Evolutionary conservation across 1,140 invertebrate species (phyloP).

Genomic region (Sogatella furcifera): DNA sequence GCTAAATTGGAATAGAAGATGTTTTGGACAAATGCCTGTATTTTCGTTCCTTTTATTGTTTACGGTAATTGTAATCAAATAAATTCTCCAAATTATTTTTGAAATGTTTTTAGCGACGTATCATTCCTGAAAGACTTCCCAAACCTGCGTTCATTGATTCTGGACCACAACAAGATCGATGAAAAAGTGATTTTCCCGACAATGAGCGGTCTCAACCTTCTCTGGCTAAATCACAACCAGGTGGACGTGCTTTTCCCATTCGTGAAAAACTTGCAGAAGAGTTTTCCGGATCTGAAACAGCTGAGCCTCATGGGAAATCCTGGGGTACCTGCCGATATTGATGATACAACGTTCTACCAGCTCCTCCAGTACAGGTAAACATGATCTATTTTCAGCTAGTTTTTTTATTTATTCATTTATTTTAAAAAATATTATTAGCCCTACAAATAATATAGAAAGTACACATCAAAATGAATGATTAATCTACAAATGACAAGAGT

Average conservation of each 20-base stretch:
- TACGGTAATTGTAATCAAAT: too few species aligned
- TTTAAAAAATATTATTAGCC: too few species aligned
- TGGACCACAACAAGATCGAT: constrained; percentile 59
- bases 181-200: constrained; percentile 51
- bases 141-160: constrained; percentile 54
- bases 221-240: constrained; percentile 70
- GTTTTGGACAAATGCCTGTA: too few species aligned
- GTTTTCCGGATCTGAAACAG: constrained; percentile 52
- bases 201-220: constrained; percentile 51
- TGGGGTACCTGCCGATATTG: constrained; percentile 60
- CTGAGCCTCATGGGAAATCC: constrained; percentile 69
- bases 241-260: constrained; percentile 58
- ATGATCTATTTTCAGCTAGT: too few species aligned
- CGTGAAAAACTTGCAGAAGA: constrained; percentile 48
- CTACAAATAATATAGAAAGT: too few species aligned
- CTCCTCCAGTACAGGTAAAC: constrained; percentile 67
- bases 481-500: too few species aligned
- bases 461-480: too few species aligned
- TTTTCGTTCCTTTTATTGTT: too few species aligned
- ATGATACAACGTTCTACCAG: constrained; percentile 60
- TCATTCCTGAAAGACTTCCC: constrained; percentile 54
- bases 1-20: too few species aligned
- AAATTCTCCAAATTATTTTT: too few species aligned
- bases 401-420: too few species aligned
- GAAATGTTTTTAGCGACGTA: too few species aligned